Conservation (phyloP, 2,797 vertebrate species). For the Avahi laniger region DNA sequence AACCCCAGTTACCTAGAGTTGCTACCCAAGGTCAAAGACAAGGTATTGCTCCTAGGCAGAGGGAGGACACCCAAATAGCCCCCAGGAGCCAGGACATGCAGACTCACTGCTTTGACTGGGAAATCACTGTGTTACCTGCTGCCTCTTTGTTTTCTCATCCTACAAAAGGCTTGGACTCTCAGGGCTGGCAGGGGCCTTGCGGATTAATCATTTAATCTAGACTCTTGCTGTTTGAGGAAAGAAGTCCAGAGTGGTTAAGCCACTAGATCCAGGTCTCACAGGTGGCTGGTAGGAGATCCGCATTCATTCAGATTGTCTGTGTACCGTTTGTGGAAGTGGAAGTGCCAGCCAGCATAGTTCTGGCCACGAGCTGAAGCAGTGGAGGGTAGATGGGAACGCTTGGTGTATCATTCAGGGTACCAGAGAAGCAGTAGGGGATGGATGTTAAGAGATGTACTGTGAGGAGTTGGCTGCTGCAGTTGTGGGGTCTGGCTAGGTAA, state of each 20-base stretch:
- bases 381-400: no score
- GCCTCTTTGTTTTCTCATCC: background rate
- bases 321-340: no score
- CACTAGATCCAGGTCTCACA: background rate
- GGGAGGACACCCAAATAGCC: background rate
- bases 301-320: background rate
- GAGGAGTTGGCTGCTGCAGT: background rate
- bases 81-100: background rate
- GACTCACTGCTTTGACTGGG: background rate
- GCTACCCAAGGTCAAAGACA: background rate
- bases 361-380: background rate
- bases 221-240: background rate
- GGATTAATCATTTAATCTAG: background rate
- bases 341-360: background rate
- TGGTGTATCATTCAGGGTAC: background rate
- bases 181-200: background rate
- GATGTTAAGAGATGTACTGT: background rate
- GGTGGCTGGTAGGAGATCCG: no score
- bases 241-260: background rate
- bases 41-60: background rate
- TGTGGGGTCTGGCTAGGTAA: background rate
- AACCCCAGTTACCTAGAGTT: background rate
- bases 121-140: background rate
- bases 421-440: background rate
- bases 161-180: background rate